A percentile compares a stretch with the other conserved stretches of the same genome.
phyloP scores from a whole-genome alignment of 35 echinoderm and acorn worm species.

The Apostichopus parvimensis region DNA sequence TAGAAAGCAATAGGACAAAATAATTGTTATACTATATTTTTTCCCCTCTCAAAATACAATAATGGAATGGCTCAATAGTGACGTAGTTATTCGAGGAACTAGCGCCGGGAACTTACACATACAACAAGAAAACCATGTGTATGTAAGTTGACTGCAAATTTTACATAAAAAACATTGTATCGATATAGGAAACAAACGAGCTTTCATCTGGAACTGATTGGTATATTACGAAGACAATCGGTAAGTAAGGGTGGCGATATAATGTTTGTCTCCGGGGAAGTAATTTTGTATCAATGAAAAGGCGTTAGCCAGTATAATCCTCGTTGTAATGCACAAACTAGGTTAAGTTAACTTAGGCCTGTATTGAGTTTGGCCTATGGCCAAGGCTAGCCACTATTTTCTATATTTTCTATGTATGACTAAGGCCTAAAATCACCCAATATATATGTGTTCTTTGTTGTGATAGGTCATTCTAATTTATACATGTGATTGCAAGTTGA shows the following conservation, averaged over 20 bases:
- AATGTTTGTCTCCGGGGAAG: not conserved
- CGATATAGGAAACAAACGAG: not conserved
- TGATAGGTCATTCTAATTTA: too few relatives aligned
- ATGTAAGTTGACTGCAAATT: not conserved
- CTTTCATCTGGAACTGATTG: not conserved
- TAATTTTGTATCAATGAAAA: not conserved
- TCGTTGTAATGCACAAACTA: not conserved
- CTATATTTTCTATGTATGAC: too few relatives aligned
- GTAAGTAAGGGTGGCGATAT: not conserved
- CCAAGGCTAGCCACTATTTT: too few relatives aligned
- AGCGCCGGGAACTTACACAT: not conserved
- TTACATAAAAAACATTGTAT: not conserved
- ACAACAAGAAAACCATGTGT: not conserved
- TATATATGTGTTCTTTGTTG: too few relatives aligned
- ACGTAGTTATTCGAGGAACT: not conserved
- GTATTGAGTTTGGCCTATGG: not conserved
- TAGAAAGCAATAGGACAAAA: not conserved
- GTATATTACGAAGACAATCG: not conserved
- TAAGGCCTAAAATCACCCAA: too few relatives aligned
- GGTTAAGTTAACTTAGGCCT: not conserved
- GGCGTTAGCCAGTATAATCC: not conserved
- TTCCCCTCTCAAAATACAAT: not conserved
- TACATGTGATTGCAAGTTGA: too few relatives aligned
- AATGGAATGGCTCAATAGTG: not conserved
- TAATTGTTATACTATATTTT: not conserved